Evolutionary conservation across 2,113 vertebrate genomes (phyloP).

Genomic region (Coregonus clupeaformis): DNA sequence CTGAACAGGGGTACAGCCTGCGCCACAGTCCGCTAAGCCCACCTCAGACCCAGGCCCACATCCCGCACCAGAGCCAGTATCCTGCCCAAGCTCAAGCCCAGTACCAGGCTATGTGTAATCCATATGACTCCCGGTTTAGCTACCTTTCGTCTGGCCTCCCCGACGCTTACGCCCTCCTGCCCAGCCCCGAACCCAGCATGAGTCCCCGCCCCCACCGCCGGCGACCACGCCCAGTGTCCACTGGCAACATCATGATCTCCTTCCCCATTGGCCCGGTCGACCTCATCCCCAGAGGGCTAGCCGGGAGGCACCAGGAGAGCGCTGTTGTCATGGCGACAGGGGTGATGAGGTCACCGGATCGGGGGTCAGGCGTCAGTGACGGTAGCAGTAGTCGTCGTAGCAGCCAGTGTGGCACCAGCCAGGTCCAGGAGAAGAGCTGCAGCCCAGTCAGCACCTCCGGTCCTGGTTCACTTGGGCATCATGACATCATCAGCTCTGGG

Average conservation of each 20-base stretch:
- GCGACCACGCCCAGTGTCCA: conserved; percentile 81
- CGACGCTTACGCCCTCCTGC: conserved; percentile 68
- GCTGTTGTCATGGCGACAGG: conserved; percentile 57
- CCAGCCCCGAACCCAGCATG: conserved; percentile 78
- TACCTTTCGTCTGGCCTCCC: conserved; percentile 39
- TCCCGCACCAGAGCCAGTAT: background rate
- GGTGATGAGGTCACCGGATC: conserved; percentile 38
- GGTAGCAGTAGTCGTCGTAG: conserved; percentile 23
- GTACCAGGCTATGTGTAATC: conserved; percentile 26
- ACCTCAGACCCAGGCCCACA: conserved; percentile 24
- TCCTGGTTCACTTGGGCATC: conserved; percentile 29
- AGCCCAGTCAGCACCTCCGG: conserved; percentile 24
- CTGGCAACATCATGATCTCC: conserved; percentile 84
- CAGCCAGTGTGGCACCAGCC: conserved; percentile 46
- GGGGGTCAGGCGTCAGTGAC: conserved; percentile 15
- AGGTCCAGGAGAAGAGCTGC: conserved; percentile 36
- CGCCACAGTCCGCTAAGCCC: conserved; percentile 38
- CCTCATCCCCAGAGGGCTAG: conserved; percentile 69
- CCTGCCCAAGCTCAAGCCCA: conserved; percentile 9
- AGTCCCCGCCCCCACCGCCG: conserved; percentile 80
- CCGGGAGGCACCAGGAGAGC: conserved; percentile 57
- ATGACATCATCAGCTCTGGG: conserved; percentile 32
- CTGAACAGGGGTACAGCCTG: conserved; percentile 62
- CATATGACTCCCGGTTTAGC: conserved; percentile 24
- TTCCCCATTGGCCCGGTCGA: conserved; percentile 82